Base-by-base conservation (phyloP, 1,140 invertebrate species). In the Rhynchophorus ferrugineus region DNA sequence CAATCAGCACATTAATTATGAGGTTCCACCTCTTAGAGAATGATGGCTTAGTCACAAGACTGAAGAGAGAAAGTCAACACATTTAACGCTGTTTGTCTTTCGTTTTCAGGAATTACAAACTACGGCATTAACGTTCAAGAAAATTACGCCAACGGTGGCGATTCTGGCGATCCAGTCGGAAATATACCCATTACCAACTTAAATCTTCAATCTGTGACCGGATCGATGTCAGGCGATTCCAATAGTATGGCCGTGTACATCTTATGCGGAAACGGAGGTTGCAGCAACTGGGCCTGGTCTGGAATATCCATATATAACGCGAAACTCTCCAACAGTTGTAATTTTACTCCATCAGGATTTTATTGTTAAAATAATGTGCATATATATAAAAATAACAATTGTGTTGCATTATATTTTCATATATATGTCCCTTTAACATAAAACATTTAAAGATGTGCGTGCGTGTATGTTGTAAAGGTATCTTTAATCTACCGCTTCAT, bases 221-320 rank as follows among this genome's bases (percentile, higher is more conserved):
- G 24, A 29, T 6, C 5, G 5, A 29, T 29, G 24, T 29, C 24
- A 6, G 24, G 24, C 5, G 24, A 5, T 6, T 6, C 5, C 5
- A 29, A 29, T 29, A 29, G 24, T 11, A 29, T 29, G 6, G 21
- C 19, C 13, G 21, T 44, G 18, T 44, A 44, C 29, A 24, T 44
- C 17, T 13, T 29, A 11, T 44, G 43, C 29, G 43, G 19, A 8
- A 8, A 17, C 7, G 43, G 43, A 24, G 20, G 20, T n/a, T 44
- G 43, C 21, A 24, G 9, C 13, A 44, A 44, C 16, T 44, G 43
- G 43, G 3, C 18, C 22, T 44, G 43, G 43, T 44, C 43, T 3
- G 22, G 22, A n/a, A 29, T 44, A 9, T 14, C 18, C 7, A n/a
- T 44, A 5, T 3, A 3, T n/a, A 21, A 21, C 20, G 19, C 43